Evolutionary conservation across 2,888 invertebrate genomes (phyloP).

Genomic region (Argyresthia goedartella): DNA sequence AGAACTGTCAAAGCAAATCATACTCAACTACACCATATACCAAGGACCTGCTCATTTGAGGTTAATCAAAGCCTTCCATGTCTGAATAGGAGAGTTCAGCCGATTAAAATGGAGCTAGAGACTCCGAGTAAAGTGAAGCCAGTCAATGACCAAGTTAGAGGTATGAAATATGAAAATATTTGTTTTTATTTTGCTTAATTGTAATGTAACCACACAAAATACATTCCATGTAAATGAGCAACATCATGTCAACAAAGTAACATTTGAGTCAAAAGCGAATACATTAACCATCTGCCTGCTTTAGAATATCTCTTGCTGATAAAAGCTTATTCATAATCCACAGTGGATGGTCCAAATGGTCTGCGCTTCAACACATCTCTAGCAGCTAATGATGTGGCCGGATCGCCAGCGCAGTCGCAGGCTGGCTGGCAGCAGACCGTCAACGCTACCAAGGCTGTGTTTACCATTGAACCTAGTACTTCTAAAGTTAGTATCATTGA

Average conservation of each 20-base stretch:
- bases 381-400: constrained; percentile 39
- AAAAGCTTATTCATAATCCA: constrained; percentile 1
- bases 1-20: constrained; percentile 44
- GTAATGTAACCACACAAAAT: too few relatives aligned
- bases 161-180: constrained; percentile 21
- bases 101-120: constrained; percentile 54
- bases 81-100: constrained; percentile 37
- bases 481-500: constrained; percentile 55
- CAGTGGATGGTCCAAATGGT: constrained; percentile 68
- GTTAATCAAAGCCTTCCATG: constrained; percentile 75
- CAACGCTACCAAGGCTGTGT: constrained; percentile 77
- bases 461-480: constrained; percentile 74
- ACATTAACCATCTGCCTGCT: too few relatives aligned
- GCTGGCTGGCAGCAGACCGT: constrained; percentile 60
- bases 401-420: constrained; percentile 52
- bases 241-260: too few relatives aligned
- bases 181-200: too few relatives aligned
- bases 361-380: constrained; percentile 63
- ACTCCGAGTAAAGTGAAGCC: constrained; percentile 51
- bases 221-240: too few relatives aligned
- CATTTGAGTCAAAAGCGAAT: too few relatives aligned
- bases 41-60: constrained; percentile 65
- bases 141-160: constrained; percentile 62
- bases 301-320: too few relatives aligned
- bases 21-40: constrained; percentile 29